Conservation (phyloP, 2,113 vertebrate genomes). For the Platysternon megacephalum region DNA sequence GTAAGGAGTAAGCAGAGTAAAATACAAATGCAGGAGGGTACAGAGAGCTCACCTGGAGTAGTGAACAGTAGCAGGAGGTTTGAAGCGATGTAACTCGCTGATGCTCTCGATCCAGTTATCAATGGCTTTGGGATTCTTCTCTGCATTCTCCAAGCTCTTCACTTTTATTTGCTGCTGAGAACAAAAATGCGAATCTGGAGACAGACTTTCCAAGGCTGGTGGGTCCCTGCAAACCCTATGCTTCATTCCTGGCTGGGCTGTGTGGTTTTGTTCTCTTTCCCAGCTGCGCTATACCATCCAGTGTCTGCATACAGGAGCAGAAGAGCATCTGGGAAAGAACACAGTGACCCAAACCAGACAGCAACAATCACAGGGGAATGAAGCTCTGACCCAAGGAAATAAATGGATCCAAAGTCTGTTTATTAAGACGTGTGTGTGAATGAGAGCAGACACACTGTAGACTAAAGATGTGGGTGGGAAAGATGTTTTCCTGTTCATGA, state of each 20-base stretch:
- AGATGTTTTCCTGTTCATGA: not conserved
- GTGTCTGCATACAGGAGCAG: not conserved
- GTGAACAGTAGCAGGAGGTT: slow-evolving; percentile 84
- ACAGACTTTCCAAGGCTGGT: not conserved
- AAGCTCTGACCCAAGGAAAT: not conserved
- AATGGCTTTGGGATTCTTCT: slow-evolving; percentile 87
- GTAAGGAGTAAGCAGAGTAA: not conserved
- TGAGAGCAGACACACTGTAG: not conserved
- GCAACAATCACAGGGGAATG: not conserved
- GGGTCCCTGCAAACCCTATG: not conserved
- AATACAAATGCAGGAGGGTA: not conserved
- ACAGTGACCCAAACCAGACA: rapidly evolving
- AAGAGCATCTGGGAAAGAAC: not conserved
- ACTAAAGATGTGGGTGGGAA: not conserved
- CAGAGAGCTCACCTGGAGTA: slow-evolving; percentile 79
- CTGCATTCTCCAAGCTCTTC: slow-evolving; percentile 88
- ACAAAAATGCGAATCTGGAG: not conserved
- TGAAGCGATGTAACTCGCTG: slow-evolving; percentile 87
- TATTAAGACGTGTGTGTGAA: not conserved
- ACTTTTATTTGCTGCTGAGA: slow-evolving; percentile 88
- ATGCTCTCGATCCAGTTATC: slow-evolving; percentile 91
- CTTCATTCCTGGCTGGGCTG: rapidly evolving
- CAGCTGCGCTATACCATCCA: rapidly evolving
- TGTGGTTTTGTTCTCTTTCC: not conserved
- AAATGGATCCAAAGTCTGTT: not conserved